Conservation (phyloP, 2,113 vertebrate species). For the Gnathonemus longibarbis region DNA sequence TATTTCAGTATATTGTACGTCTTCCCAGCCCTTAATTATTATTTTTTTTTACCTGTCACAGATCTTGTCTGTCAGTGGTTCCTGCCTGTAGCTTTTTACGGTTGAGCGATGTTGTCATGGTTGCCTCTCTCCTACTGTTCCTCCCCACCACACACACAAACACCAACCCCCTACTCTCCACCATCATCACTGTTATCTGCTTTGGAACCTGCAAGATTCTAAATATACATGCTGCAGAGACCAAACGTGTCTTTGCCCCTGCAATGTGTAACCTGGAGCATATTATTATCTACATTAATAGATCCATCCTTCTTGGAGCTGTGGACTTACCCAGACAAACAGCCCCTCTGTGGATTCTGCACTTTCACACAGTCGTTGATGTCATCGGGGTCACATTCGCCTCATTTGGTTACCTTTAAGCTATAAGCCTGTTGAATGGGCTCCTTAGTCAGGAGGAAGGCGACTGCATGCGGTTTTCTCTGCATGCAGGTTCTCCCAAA, state of each 20-base stretch:
- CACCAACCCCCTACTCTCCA: neutral
- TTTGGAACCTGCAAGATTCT: neutral
- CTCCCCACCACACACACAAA: neutral
- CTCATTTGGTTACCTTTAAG: neutral
- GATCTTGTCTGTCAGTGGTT: neutral
- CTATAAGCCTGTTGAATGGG: neutral
- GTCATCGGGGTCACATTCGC: neutral
- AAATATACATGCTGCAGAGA: neutral
- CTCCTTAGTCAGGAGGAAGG: neutral
- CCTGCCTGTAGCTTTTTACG: neutral
- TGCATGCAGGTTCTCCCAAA: neutral
- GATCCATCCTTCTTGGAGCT: neutral
- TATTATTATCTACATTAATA: neutral
- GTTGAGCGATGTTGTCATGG: slow-evolving; percentile 1
- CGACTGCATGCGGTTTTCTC: neutral
- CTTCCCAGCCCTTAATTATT: neutral
- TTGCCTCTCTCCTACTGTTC: neutral
- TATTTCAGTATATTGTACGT: neutral
- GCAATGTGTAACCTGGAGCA: neutral
- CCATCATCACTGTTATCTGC: neutral
- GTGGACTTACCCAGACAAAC: neutral
- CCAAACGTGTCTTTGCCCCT: neutral
- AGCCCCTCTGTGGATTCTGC: neutral
- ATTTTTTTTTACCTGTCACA: neutral
- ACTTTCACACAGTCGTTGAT: neutral